These are phyloP conservation scores for Phoronis australis DNA, from an alignment of 2,888 invertebrate species.

Conservation along the genomic window DNA sequence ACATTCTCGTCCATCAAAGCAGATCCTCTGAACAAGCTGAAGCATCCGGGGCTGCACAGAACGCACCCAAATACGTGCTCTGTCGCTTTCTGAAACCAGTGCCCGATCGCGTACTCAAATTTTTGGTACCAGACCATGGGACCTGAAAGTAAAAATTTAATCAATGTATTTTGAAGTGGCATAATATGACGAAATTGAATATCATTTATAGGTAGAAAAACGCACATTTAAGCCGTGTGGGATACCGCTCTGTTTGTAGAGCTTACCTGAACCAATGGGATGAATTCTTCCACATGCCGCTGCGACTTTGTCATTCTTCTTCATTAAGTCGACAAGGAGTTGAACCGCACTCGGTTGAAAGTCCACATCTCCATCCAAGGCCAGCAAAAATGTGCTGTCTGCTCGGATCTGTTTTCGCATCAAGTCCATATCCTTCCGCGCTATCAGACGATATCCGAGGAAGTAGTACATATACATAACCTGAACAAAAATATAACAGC, in stretches of 20 bases:
- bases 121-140: constrained; percentile 99
- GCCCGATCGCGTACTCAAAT: constrained; percentile 99
- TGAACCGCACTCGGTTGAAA: constrained; percentile 94
- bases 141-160: constrained; percentile 57
- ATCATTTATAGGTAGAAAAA: constrained; percentile 9
- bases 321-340: constrained; percentile 94
- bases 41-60: constrained; percentile 86
- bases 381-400: constrained; percentile 90
- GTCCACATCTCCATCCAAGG: constrained; percentile 97
- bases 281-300: constrained; percentile 98
- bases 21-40: constrained; percentile 80
- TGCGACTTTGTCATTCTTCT: constrained; percentile 91
- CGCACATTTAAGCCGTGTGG: not conserved
- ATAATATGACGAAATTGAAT: constrained; percentile 27
- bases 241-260: not conserved
- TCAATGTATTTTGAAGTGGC: constrained; percentile 22
- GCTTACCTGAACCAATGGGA: constrained; percentile 78
- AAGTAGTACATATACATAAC: constrained; percentile 98
- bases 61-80: constrained; percentile 99
- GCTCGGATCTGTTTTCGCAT: constrained; percentile 70
- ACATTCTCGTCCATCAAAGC: constrained; percentile 87
- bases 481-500: constrained; percentile 17
- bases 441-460: constrained; percentile 86
- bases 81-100: constrained; percentile 99
- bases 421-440: constrained; percentile 81